A percentile compares a stretch with the other conserved stretches of the same genome.
Conservation (phyloP, 1,140 invertebrate genomes). For the Pseudobourletiella spinata region DNA sequence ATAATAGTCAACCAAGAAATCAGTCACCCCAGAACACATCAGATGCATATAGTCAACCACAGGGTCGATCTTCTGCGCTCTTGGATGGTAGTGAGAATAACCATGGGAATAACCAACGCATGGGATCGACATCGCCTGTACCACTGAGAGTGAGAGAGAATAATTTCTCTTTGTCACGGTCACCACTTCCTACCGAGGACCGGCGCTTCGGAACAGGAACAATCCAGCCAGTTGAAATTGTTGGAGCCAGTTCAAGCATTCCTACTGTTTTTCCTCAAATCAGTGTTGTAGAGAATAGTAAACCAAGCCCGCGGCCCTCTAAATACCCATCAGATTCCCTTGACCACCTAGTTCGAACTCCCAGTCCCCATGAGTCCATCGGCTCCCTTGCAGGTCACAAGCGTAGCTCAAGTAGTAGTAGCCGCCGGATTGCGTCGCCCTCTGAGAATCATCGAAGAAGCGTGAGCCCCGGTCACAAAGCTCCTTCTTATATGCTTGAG, state of each 20-base stretch:
- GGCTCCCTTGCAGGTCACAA: neutral
- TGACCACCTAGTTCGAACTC: neutral
- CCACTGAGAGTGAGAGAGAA: no score
- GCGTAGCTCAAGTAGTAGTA: neutral
- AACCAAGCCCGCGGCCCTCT: neutral
- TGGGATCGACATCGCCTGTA: no score
- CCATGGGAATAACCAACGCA: no score
- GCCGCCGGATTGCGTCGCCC: neutral
- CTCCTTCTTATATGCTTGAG: neutral
- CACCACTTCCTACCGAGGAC: no score
- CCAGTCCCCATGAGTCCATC: neutral
- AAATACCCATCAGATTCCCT: neutral
- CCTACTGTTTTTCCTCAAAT: neutral
- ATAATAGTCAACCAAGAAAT: neutral
- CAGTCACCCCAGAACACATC: neutral
- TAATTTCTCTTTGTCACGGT: no score
- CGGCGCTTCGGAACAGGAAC: no score
- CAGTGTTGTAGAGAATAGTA: conserved; percentile 1
- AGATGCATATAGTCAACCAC: no score
- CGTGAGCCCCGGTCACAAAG: neutral
- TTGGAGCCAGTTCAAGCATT: no score
- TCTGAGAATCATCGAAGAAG: neutral
- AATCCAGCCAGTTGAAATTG: neutral
- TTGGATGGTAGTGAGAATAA: no score
- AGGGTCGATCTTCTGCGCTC: no score